Evolutionary conservation across 2,888 invertebrate species (phyloP).

Genomic region (Ophion slaviceki): DNA sequence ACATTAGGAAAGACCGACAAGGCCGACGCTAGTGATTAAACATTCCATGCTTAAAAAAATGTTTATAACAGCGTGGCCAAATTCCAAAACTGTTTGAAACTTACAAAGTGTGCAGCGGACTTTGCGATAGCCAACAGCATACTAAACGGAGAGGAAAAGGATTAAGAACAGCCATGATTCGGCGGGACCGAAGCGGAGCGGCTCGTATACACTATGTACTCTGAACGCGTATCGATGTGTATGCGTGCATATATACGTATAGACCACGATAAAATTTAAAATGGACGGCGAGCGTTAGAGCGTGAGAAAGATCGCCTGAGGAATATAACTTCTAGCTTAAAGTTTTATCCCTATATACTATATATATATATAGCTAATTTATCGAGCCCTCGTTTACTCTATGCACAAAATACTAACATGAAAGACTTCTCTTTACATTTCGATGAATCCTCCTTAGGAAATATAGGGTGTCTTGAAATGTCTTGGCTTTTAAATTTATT

Average conservation of each 20-base stretch:
- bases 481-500: no score
- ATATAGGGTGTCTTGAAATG: background rate
- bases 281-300: slow-evolving; percentile 7
- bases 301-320: background rate
- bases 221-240: background rate
- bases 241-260: background rate
- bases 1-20: background rate
- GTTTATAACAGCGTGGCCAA: background rate
- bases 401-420: background rate
- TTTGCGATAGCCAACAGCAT: background rate
- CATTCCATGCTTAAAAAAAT: background rate
- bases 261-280: slow-evolving; percentile 32
- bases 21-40: background rate
- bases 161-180: background rate
- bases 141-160: background rate
- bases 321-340: slow-evolving; percentile 17
- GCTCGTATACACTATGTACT: background rate
- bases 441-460: background rate
- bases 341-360: background rate
- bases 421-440: slow-evolving; percentile 9
- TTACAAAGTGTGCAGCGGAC: background rate
- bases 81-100: background rate
- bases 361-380: background rate
- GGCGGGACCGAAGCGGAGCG: background rate
- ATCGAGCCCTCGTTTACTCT: background rate